A percentile compares a stretch with the other conserved stretches of the same genome.
These are phyloP conservation scores for Elegia similella DNA, from an alignment of 2,888 invertebrate species.

Conservation along the genomic window DNA sequence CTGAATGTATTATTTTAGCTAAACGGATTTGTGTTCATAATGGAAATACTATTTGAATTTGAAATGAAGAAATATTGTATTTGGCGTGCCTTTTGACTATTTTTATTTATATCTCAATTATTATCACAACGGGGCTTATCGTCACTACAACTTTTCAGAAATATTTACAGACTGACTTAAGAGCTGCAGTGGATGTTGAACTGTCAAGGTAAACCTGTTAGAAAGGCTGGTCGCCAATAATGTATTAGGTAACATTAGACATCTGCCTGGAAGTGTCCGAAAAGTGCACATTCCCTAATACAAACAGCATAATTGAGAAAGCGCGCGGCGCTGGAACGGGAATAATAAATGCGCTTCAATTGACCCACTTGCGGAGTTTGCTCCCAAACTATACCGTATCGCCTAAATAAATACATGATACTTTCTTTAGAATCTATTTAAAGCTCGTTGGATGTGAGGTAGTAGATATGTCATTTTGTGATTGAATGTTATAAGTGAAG, in stretches of 20 bases:
- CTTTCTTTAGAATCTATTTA: constrained; percentile 13
- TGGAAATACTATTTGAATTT: too few species aligned
- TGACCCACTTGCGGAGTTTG: constrained; percentile 10
- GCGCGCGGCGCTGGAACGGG: constrained; percentile 27
- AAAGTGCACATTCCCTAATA: background rate
- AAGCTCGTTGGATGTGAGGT: background rate
- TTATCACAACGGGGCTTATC: too few species aligned
- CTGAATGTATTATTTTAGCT: too few species aligned
- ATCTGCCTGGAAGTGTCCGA: background rate
- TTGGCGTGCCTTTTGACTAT: too few species aligned
- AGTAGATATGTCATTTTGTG: too few species aligned
- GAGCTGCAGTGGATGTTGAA: too few species aligned
- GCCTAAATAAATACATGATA: constrained; percentile 21
- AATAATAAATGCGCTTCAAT: constrained; percentile 18
- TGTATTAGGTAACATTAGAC: background rate
- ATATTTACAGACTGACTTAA: background rate
- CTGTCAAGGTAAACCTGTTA: too few species aligned
- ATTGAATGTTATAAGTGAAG: background rate
- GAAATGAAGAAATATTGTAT: too few species aligned
- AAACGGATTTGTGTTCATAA: too few species aligned
- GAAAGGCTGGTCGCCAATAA: too few species aligned
- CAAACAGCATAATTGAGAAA: constrained; percentile 11
- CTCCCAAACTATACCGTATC: constrained; percentile 14
- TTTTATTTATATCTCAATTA: too few species aligned
- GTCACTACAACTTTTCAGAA: too few species aligned